A percentile compares a stretch with the other conserved stretches of the same genome.
Evolutionary conservation across 2,888 invertebrate species (phyloP).

Genomic region (Bombyx huttoni): DNA sequence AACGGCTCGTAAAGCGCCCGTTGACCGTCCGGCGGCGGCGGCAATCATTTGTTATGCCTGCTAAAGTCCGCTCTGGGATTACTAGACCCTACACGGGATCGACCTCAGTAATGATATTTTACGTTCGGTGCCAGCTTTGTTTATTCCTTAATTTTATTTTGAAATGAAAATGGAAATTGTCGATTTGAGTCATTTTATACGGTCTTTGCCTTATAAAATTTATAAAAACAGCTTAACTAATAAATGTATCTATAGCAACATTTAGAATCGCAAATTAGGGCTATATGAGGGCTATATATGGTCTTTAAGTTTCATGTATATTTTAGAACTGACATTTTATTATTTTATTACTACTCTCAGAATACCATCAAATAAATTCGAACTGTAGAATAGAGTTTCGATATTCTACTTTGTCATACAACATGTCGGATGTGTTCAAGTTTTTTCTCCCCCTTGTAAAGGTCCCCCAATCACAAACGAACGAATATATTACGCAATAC

Average conservation of each 20-base stretch:
- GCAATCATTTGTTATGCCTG: slow-evolving; percentile 36
- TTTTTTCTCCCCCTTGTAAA: slow-evolving; percentile 30
- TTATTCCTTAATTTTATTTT: neutral
- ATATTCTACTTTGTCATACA: neutral
- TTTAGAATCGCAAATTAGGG: too few relatives aligned
- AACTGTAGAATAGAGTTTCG: too few relatives aligned
- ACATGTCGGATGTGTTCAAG: slow-evolving; percentile 8
- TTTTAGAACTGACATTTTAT: too few relatives aligned
- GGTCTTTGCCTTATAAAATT: too few relatives aligned
- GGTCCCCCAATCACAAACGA: slow-evolving; percentile 24
- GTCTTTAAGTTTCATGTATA: too few relatives aligned
- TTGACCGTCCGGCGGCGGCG: slow-evolving; percentile 37
- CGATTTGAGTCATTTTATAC: neutral
- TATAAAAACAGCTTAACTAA: too few relatives aligned
- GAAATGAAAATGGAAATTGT: neutral
- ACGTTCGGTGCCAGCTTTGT: neutral
- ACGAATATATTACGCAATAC: slow-evolving; percentile 31
- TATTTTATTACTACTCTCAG: too few relatives aligned
- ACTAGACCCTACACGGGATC: slow-evolving; percentile 4
- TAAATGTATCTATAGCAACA: too few relatives aligned
- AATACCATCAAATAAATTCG: too few relatives aligned
- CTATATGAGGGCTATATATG: too few relatives aligned
- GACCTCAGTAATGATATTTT: neutral
- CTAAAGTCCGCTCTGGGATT: slow-evolving; percentile 21
- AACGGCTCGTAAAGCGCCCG: slow-evolving; percentile 57